Evolutionary conservation across 2,888 invertebrate genomes (phyloP).

Genomic region (Troides helena): DNA sequence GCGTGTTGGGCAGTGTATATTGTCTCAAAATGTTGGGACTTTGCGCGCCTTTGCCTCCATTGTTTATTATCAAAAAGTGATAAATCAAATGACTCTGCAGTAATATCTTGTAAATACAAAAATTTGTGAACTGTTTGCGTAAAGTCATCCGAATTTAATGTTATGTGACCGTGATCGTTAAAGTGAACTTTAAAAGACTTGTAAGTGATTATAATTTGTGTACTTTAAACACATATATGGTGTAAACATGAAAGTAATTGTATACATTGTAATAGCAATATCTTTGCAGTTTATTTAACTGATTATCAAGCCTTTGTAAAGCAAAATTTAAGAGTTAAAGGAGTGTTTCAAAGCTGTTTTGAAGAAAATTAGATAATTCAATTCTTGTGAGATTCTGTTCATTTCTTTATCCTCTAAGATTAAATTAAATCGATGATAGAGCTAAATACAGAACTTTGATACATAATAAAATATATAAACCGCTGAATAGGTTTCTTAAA

Average conservation of each 20-base stretch:
- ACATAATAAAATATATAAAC: not conserved
- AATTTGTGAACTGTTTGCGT: slow-evolving; percentile 39
- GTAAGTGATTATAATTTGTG: slow-evolving; percentile 33
- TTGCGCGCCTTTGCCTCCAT: slow-evolving; percentile 62
- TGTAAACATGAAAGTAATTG: not conserved
- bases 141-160: slow-evolving; percentile 31
- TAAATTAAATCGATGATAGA: not conserved
- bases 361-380: not conserved
- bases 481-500: too few species aligned
- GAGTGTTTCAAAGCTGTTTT: not conserved
- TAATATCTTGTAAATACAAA: slow-evolving; percentile 44
- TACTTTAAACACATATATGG: slow-evolving; percentile 30
- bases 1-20: slow-evolving; percentile 78
- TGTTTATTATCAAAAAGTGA: slow-evolving; percentile 79
- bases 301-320: not conserved
- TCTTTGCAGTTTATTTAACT: not conserved
- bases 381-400: not conserved
- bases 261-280: not conserved
- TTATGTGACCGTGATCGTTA: slow-evolving; percentile 39
- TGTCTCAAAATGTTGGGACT: slow-evolving; percentile 77
- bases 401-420: not conserved
- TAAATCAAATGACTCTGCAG: slow-evolving; percentile 77
- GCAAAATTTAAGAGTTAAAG: not conserved
- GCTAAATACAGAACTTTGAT: not conserved
- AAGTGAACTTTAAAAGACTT: slow-evolving; percentile 36